Evolutionary conservation across 2,888 invertebrate species (phyloP), one percentile per base, ranked within the genome.

Genomic region (Hemaris fuciformis): DNA sequence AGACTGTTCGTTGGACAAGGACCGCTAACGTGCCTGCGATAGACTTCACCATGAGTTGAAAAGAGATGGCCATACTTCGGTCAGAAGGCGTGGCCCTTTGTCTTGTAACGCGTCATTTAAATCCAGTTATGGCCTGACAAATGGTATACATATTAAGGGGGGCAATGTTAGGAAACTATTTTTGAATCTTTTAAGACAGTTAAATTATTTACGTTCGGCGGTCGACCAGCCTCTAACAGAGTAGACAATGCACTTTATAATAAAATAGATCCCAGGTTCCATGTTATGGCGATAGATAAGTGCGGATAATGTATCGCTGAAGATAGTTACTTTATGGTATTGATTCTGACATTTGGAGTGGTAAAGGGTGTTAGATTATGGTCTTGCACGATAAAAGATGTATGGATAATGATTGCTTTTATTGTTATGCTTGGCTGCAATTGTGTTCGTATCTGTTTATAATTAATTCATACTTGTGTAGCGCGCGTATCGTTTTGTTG

Each of bases 151-250:
- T 91, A 91, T 91, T 90, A 90, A 87, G 88, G 90, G 89, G 91
- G 92, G 91, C 88, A 89, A 89, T 89, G 91, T 91, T 89, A 91
- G 91, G 85, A 91, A 90, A 92, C 92, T 92, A 92, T 92, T 92
- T 92, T 92, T 92, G 92, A 92, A 92, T 92, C 91, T 92, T 92
- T 92, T 92, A 92, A 92, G 91, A 92, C 91, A 89, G 89, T 89
- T 92, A 91, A 91, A 92, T 91, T 91, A 91, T 92, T 92, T 92
- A 92, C 84, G 87, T 87, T 84, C 82, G 80, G 82, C 76, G 89
- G 90, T 86, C 85, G 84, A 84, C 86, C 87, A 84, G 78, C 81
- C 87, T 87, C 81, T 81, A 85, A 83, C 77, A 81, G 83, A 85
- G 81, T 76, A 88, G 91, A 91, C 91, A 91, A 91, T 91, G 91